These are phyloP conservation scores for Esox lucius DNA, from an alignment of 2,797 vertebrate species.

Conservation along the genomic window DNA sequence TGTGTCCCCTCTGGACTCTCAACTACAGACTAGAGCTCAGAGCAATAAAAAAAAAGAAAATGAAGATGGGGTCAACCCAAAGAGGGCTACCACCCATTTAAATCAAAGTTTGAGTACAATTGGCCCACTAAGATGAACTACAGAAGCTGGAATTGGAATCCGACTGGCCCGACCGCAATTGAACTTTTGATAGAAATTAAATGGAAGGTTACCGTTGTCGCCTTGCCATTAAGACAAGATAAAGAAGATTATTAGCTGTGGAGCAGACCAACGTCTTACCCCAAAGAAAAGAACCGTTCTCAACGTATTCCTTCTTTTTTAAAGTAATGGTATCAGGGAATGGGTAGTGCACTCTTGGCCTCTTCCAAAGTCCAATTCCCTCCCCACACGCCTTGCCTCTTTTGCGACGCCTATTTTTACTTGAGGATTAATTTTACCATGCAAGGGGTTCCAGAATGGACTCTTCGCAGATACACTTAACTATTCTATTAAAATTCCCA, in stretches of 20 bases:
- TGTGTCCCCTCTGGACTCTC: slow-evolving; percentile 40
- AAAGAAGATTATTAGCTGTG: slow-evolving; percentile 76
- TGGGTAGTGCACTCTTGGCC: slow-evolving; percentile 76
- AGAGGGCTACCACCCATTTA: slow-evolving; percentile 53
- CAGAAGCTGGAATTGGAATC: slow-evolving; percentile 56
- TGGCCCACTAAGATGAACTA: slow-evolving; percentile 33
- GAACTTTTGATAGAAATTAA: slow-evolving; percentile 78
- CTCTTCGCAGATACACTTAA: slow-evolving; percentile 86
- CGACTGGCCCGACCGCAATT: slow-evolving; percentile 61
- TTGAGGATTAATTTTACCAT: slow-evolving; percentile 98
- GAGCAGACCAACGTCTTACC: slow-evolving; percentile 71
- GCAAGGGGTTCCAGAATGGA: slow-evolving; percentile 85
- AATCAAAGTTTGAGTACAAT: slow-evolving; percentile 66
- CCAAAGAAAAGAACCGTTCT: slow-evolving; percentile 69
- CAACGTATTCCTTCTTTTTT: slow-evolving; percentile 53
- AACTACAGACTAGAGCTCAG: slow-evolving; percentile 1
- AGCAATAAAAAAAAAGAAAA: not conserved
- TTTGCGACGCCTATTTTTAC: slow-evolving; percentile 90
- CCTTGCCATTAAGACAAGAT: slow-evolving; percentile 71
- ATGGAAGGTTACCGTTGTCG: slow-evolving; percentile 69
- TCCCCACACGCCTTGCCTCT: slow-evolving; percentile 68
- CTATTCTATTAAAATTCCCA: slow-evolving; percentile 99
- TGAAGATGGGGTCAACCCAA: slow-evolving; percentile 63
- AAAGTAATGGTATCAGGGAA: slow-evolving; percentile 75
- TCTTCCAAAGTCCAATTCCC: slow-evolving; percentile 83